Conservation (phyloP, 2,113 vertebrate species). For the Corythornis madagascariensis region DNA sequence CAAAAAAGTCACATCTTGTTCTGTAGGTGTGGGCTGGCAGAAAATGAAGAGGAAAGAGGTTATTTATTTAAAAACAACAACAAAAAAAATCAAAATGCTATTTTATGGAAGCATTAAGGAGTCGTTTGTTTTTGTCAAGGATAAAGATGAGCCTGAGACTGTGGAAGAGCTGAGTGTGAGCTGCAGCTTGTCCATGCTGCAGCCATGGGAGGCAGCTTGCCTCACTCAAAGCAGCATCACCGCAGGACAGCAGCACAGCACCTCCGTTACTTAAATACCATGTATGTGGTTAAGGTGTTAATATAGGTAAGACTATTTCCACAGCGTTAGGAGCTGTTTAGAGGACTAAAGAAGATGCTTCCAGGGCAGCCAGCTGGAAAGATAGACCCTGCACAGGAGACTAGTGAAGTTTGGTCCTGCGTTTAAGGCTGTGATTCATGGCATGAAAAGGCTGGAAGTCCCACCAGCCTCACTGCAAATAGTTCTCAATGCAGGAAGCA, state of each 20-base stretch:
- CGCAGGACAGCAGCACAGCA: neutral
- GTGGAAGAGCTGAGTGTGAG: neutral
- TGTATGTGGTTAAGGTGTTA: neutral
- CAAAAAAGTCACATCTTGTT: neutral
- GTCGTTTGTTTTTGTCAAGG: neutral
- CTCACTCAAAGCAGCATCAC: fast-evolving
- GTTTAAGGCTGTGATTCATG: neutral
- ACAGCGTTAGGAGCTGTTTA: neutral
- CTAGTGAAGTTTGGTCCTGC: neutral
- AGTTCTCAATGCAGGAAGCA: neutral
- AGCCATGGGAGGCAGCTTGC: neutral
- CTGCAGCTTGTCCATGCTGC: neutral
- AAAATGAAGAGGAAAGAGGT: neutral
- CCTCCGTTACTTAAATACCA: fast-evolving
- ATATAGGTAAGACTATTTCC: neutral
- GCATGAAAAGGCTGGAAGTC: neutral
- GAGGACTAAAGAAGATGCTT: neutral
- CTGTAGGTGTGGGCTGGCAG: neutral
- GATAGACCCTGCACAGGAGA: neutral
- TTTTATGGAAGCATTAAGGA: neutral
- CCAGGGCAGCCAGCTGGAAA: neutral
- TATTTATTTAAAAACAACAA: neutral
- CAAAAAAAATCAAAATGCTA: neutral
- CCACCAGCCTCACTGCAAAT: neutral
- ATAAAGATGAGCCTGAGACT: neutral